Evolutionary conservation across 2,888 invertebrate genomes (phyloP).

Genomic region (Monoplex corrugatus): DNA sequence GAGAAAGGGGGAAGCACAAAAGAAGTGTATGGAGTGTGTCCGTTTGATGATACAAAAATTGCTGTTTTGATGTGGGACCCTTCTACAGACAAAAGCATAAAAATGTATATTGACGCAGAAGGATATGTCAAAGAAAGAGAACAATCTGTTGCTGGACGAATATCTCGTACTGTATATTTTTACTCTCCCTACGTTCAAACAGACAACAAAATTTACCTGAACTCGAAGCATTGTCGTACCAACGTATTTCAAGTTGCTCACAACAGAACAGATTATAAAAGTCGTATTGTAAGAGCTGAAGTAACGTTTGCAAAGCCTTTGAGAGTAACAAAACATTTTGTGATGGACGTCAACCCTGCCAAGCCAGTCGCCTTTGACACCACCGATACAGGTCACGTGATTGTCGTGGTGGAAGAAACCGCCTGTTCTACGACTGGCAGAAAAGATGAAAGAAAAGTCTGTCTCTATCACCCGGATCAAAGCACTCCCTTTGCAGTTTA

Average conservation of each 20-base stretch:
- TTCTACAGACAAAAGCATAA: neutral
- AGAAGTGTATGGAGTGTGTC: neutral
- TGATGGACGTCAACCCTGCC: neutral
- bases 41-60: no score
- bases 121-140: neutral
- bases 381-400: neutral
- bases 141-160: neutral
- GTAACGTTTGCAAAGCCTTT: neutral
- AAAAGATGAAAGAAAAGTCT: neutral
- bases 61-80: neutral
- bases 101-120: neutral
- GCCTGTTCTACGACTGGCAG: neutral
- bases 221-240: neutral
- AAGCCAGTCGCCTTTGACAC: neutral
- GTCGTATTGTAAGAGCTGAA: neutral
- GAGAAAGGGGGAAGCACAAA: neutral
- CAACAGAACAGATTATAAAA: neutral
- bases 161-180: neutral
- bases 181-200: neutral
- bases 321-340: neutral
- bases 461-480: neutral
- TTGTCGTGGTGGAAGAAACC: neutral
- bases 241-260: neutral
- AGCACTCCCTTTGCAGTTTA: neutral
- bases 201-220: neutral